These are phyloP conservation scores for Apaloderma vittatum DNA, from an alignment of 2,113 vertebrate genomes.

Conservation along the genomic window DNA sequence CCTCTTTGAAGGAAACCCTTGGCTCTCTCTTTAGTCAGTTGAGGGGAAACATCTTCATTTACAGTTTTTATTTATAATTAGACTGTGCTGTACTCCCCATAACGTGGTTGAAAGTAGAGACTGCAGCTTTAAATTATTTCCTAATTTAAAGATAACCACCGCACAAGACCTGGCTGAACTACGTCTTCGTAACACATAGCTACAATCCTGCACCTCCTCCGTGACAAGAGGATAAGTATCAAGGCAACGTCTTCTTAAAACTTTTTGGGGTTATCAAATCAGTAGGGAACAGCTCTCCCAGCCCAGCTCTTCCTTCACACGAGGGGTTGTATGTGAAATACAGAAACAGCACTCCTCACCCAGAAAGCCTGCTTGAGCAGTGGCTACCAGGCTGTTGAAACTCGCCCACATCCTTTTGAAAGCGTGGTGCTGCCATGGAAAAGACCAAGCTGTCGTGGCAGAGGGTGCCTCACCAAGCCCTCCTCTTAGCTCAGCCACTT, in stretches of 20 bases:
- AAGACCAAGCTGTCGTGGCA: neutral
- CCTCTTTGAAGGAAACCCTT: neutral
- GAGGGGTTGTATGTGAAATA: rapidly evolving
- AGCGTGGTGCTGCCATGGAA: rapidly evolving
- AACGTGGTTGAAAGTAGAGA: neutral
- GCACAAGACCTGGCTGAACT: rapidly evolving
- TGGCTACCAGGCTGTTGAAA: neutral
- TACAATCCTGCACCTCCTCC: neutral
- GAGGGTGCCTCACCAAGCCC: neutral
- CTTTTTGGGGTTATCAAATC: neutral
- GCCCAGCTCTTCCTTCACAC: neutral
- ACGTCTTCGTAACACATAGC: rapidly evolving
- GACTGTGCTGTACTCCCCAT: neutral
- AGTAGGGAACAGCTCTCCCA: neutral
- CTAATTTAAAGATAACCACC: neutral
- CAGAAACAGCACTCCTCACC: neutral
- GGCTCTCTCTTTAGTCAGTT: neutral
- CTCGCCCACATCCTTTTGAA: neutral
- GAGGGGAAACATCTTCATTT: neutral
- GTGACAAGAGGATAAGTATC: neutral
- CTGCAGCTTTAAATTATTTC: neutral
- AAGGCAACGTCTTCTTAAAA: rapidly evolving
- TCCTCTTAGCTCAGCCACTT: neutral
- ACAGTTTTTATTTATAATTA: neutral
- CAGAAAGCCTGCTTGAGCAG: neutral